Base-by-base conservation (phyloP, 1,140 invertebrate species). In the Dinoponera quadriceps region DNA sequence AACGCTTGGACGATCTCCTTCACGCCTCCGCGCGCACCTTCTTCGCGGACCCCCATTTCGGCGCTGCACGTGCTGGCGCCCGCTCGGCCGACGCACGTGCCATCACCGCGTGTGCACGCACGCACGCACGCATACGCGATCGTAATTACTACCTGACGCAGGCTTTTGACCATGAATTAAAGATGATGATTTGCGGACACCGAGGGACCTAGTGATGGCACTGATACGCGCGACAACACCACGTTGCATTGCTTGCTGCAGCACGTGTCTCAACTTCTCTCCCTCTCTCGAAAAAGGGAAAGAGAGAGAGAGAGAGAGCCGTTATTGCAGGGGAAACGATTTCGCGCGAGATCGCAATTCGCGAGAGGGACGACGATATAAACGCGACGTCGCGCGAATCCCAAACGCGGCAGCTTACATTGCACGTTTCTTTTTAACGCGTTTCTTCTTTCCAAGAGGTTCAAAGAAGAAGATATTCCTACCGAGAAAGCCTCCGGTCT, bases 131-230 rank as follows among this genome's bases (percentile, higher is more conserved):
- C 38, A 72, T 63, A 66, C 51, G 22, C 59, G 55, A 49, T 65
- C 68, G 83, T 87, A 87, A 87, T 87, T 87, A 80, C 86, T 65
- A 78, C 81, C 85, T 87, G 81, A 86, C 81, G 77, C 66, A 74
- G 60, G 59, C 82, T 84, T 80, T 85, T 87, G 81, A 78, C 73
- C 62, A 71, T 84, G 49, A 87, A 86, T 87, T 87, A 87, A 87
- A 75, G 73, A 84, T 48, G 75, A 74, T 80, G 59, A 86, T 83
- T 66, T 55, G 59, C 48, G 54, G 69, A 54, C 60, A 71, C 65
- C 51, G 33, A n/a, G 63, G 62, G 63, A 55, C 29, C 22, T 65
- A 33, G n/a, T n/a, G 44, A 51, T n/a, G 25, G 25, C n/a, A 57
- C 75, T n/a, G 75, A 80, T 80, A 71, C 16, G 33, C 65, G 66